Evolutionary conservation across 2,888 invertebrate genomes (phyloP).

Genomic region (Drosophila siamana): DNA sequence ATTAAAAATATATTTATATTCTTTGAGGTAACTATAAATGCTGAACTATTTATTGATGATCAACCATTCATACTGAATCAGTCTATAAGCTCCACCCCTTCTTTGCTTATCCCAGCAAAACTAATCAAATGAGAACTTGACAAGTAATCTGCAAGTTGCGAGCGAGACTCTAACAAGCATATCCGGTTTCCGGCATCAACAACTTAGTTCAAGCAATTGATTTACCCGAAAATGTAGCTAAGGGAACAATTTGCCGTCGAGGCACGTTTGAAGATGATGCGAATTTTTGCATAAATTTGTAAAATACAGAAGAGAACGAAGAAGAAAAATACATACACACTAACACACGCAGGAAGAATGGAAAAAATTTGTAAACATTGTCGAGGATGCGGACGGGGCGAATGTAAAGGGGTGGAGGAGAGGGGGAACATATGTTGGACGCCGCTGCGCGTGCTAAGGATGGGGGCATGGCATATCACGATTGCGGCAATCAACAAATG

Average conservation of each 20-base stretch:
- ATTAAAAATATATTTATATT: no score
- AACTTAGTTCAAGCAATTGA: constrained; percentile 22
- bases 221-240: constrained; percentile 13
- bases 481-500: constrained; percentile 71
- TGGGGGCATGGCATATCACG: constrained; percentile 48
- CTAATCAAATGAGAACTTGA: background rate
- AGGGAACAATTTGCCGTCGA: constrained; percentile 25
- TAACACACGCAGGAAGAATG: constrained; percentile 1
- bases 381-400: constrained; percentile 21
- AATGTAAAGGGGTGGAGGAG: background rate
- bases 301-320: constrained; percentile 9
- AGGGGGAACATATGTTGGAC: constrained; percentile 40
- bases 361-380: constrained; percentile 45
- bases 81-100: background rate
- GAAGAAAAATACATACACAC: constrained; percentile 13
- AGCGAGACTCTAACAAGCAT: background rate
- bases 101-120: background rate
- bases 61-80: background rate
- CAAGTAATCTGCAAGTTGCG: background rate
- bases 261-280: constrained; percentile 47
- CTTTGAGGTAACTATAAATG: no score
- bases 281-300: constrained; percentile 58
- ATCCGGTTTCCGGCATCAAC: constrained; percentile 4
- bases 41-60: background rate
- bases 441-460: constrained; percentile 15